Evolutionary conservation across 1,140 invertebrate genomes (phyloP).

Genomic region (Araneus ventricosus): DNA sequence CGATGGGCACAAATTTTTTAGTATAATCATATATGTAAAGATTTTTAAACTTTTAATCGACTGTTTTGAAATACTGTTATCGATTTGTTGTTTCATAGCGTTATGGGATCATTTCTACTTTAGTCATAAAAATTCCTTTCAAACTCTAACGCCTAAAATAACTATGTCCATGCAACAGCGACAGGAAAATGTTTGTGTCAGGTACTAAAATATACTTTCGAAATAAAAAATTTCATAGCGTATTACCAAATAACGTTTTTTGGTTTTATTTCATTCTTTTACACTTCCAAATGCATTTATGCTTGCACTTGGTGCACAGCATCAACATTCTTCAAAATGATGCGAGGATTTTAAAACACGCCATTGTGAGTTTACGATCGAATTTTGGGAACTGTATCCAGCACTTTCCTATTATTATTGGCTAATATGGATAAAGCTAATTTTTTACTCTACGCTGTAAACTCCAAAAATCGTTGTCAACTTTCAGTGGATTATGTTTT

Average conservation of each 20-base stretch:
- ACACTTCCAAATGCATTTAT: neutral
- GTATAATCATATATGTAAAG: too few relatives aligned
- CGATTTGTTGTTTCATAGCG: too few relatives aligned
- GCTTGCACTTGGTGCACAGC: neutral
- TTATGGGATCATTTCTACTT: too few relatives aligned
- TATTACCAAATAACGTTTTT: neutral
- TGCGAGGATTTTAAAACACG: neutral
- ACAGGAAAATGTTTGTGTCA: neutral
- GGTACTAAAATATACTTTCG: neutral
- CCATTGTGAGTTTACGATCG: neutral
- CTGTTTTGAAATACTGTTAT: too few relatives aligned
- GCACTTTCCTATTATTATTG: neutral
- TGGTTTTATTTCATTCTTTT: neutral
- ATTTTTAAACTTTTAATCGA: too few relatives aligned
- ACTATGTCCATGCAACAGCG: too few relatives aligned
- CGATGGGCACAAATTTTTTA: too few relatives aligned
- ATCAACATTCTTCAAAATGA: neutral
- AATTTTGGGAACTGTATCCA: neutral
- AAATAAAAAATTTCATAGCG: neutral
- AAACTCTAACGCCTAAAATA: too few relatives aligned
- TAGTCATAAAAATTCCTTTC: too few relatives aligned
- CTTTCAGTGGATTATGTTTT: conserved; percentile 9
- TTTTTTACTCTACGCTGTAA: conserved; percentile 22
- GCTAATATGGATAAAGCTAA: conserved; percentile 16
- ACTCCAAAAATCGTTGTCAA: neutral